Conservation (phyloP, 2,113 vertebrate genomes). For the Alethe castanea region DNA sequence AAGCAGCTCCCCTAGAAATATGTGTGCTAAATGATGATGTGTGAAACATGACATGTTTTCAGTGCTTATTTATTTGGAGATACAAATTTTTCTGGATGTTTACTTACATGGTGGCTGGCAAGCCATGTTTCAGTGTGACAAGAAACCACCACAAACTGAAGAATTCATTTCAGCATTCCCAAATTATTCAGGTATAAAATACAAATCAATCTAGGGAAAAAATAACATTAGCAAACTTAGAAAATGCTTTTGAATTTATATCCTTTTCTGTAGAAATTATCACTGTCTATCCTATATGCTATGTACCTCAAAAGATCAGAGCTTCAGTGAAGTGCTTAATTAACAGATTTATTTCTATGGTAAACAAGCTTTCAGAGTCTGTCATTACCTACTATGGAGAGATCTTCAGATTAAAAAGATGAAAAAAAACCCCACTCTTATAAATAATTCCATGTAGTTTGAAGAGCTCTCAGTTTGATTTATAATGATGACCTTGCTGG, state of each 20-base stretch:
- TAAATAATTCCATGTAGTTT: neutral
- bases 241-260: neutral
- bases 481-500: neutral
- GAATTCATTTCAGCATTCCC: neutral
- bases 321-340: neutral
- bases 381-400: neutral
- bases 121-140: neutral
- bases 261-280: neutral
- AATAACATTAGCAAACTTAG: fast-evolving
- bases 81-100: neutral
- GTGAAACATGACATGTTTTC: neutral
- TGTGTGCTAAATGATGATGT: neutral
- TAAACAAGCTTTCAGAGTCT: neutral
- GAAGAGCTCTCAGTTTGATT: neutral
- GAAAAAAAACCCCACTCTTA: fast-evolving
- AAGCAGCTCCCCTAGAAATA: neutral
- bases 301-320: neutral
- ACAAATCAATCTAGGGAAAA: neutral
- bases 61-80: neutral
- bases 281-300: neutral
- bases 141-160: neutral
- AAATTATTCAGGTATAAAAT: neutral
- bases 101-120: neutral
- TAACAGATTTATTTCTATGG: neutral
- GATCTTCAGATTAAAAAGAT: neutral